Evolutionary conservation across 2,888 invertebrate species (phyloP).

Genomic region (Drosophila bunnanda): DNA sequence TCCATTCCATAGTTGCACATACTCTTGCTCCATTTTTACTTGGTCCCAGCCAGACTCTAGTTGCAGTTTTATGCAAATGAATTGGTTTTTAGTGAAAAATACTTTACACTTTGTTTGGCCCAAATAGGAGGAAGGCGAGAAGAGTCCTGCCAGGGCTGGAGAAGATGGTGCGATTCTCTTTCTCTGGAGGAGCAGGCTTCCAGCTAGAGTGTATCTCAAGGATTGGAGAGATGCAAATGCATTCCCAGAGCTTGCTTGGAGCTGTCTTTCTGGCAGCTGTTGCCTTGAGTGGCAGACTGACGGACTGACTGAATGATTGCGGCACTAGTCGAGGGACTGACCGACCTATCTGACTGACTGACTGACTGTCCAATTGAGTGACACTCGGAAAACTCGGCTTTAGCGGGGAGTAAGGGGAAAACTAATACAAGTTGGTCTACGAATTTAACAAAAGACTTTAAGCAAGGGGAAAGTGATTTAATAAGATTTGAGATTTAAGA

Average conservation of each 20-base stretch:
- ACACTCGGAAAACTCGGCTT: slow-evolving; percentile 15
- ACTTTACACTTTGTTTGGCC: slow-evolving; percentile 66
- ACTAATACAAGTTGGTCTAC: neutral
- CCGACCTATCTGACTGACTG: slow-evolving; percentile 30
- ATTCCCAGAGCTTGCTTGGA: slow-evolving; percentile 22
- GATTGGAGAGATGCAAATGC: slow-evolving; percentile 37
- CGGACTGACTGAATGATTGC: slow-evolving; percentile 49
- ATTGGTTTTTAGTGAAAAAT: slow-evolving; percentile 81
- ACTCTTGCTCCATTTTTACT: slow-evolving; percentile 34
- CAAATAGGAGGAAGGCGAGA: slow-evolving; percentile 10
- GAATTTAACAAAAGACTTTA: neutral
- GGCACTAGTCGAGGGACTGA: slow-evolving; percentile 21
- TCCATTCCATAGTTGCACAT: slow-evolving; percentile 16
- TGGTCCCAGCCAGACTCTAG: slow-evolving; percentile 27
- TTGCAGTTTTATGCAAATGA: slow-evolving; percentile 79
- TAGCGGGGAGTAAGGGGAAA: neutral
- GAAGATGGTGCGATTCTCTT: slow-evolving; percentile 14
- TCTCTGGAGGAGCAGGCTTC: neutral
- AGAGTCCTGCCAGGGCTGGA: neutral
- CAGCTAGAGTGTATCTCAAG: slow-evolving; percentile 1
- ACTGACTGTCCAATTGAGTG: slow-evolving; percentile 55
- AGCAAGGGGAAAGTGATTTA: neutral
- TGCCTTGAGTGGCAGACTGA: slow-evolving; percentile 63
- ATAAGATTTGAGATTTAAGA: neutral
- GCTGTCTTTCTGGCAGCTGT: slow-evolving; percentile 24